A percentile compares a stretch with the other conserved stretches of the same genome.
phyloP scores from a whole-genome alignment of 2,113 vertebrate species.

The Zonotrichia leucophrys region DNA sequence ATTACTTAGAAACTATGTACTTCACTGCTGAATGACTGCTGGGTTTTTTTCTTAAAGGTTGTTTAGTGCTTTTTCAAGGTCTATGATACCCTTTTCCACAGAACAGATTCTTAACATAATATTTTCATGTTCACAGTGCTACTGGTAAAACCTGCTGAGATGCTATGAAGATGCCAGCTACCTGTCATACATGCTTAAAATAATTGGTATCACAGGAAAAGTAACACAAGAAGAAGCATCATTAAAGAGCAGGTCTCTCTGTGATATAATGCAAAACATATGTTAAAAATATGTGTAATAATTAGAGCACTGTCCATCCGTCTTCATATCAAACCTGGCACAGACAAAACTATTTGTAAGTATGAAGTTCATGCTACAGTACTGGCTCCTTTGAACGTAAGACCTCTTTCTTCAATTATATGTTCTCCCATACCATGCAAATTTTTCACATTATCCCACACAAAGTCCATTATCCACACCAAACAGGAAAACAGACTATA shows the following conservation, averaged over 20 bases:
- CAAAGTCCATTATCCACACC: neutral
- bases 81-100: neutral
- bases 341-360: neutral
- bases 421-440: neutral
- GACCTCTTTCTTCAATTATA: neutral
- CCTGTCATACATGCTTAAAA: slow-evolving; percentile 60
- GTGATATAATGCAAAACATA: slow-evolving; percentile 63
- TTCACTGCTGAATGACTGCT: neutral
- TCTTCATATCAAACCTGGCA: slow-evolving; percentile 14
- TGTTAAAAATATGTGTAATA: slow-evolving; percentile 48
- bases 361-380: neutral
- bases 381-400: neutral
- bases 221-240: slow-evolving; percentile 53
- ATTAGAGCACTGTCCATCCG: neutral
- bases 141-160: slow-evolving; percentile 71
- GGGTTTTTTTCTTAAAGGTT: neutral
- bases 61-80: neutral
- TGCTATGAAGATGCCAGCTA: slow-evolving; percentile 54
- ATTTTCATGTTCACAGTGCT: slow-evolving; percentile 44
- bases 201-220: slow-evolving; percentile 70
- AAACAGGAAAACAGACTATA: neutral
- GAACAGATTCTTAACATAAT: neutral
- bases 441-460: neutral
- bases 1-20: slow-evolving; percentile 2
- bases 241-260: slow-evolving; percentile 60